These are phyloP conservation scores for Ladona fulva DNA, from an alignment of 1,140 invertebrate genomes.

Conservation along the genomic window DNA sequence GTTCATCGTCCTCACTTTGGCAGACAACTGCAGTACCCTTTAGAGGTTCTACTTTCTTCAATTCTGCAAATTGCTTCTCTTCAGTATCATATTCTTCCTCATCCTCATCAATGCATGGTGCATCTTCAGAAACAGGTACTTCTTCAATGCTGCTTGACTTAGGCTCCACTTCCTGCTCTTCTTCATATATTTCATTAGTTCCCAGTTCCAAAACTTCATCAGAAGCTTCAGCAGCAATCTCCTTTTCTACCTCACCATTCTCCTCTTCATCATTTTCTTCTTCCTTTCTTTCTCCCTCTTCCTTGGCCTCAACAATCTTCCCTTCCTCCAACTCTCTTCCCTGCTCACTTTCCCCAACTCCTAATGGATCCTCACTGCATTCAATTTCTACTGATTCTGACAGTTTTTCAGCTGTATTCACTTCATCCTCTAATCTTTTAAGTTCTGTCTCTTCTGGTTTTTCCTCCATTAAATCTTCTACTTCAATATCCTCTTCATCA, in stretches of 20 bases:
- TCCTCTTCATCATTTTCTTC: background rate
- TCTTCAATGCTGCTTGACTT: no score
- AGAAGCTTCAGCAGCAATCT: no score
- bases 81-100: background rate
- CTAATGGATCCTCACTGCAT: background rate
- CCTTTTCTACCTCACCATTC: background rate
- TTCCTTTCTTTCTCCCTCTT: no score
- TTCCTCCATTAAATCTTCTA: background rate
- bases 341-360: background rate
- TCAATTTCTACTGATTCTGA: background rate
- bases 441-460: background rate
- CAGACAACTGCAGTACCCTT: background rate
- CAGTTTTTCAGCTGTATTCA: background rate
- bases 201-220: no score
- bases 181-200: no score
- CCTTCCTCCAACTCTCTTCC: background rate
- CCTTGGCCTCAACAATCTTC: background rate
- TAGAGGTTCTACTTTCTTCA: background rate
- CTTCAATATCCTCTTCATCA: background rate
- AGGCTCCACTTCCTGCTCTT: no score
- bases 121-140: no score
- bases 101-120: no score
- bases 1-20: background rate
- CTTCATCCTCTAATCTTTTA: background rate
- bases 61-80: background rate